Evolutionary conservation across 2,888 invertebrate species (phyloP).

Genomic region (Athripsodes cinereus): DNA sequence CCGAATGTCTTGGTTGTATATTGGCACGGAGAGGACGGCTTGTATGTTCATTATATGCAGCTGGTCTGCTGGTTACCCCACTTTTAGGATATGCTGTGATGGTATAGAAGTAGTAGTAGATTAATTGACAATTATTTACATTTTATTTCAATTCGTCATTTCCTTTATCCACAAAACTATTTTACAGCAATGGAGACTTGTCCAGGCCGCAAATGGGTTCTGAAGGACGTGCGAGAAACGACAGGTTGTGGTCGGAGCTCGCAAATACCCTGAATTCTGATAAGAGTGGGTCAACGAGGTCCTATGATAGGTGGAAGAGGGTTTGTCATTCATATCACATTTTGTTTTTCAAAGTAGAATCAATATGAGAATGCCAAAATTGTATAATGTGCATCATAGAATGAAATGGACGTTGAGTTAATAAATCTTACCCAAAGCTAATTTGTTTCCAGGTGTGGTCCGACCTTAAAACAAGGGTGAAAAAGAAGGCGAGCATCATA

Average conservation of each 20-base stretch:
- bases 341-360: too few species aligned
- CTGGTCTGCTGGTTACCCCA: too few species aligned
- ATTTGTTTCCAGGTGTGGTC: neutral
- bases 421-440: neutral
- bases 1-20: too few species aligned
- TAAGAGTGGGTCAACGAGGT: neutral
- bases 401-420: neutral
- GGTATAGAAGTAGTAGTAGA: too few species aligned
- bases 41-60: too few species aligned
- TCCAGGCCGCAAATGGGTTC: neutral
- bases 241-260: neutral
- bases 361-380: neutral
- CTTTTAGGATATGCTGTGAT: too few species aligned
- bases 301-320: neutral
- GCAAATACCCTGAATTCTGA: neutral
- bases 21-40: too few species aligned
- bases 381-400: neutral
- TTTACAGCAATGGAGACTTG: neutral
- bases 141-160: too few species aligned
- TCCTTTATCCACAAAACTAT: too few species aligned
- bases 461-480: too few species aligned
- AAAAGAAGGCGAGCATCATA: neutral
- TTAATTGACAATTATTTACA: too few species aligned
- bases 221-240: neutral
- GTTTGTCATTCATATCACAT: too few species aligned